phyloP scores from a whole-genome alignment of 2,797 vertebrate genomes.

The Falco berigora region DNA sequence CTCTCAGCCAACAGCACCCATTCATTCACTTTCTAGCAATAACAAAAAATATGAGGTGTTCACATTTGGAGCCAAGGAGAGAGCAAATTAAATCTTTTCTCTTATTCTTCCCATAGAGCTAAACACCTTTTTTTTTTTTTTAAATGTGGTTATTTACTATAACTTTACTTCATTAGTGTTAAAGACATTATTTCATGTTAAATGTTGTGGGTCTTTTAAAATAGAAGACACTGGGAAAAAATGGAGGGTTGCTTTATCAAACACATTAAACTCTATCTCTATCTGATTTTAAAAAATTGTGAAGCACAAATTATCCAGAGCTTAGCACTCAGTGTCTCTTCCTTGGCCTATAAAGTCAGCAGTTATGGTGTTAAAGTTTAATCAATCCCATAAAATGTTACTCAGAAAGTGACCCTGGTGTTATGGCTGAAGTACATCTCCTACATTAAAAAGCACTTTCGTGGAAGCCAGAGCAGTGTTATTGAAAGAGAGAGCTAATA shows the following conservation, averaged over 20 bases:
- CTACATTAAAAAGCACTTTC: constrained; percentile 79
- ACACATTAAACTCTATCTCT: constrained; percentile 46
- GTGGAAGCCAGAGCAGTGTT: constrained; percentile 56
- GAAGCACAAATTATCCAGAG: constrained; percentile 64
- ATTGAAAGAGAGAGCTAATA: constrained; percentile 67
- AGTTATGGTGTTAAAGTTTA: constrained; percentile 79
- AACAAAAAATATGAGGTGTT: not conserved
- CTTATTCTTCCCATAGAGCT: not conserved
- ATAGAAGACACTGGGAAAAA: not conserved
- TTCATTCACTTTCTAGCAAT: not conserved
- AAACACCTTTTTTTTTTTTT: not conserved
- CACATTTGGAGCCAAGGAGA: not conserved
- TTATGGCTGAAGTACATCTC: constrained; percentile 74
- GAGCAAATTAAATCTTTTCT: not conserved
- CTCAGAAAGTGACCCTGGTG: constrained; percentile 75
- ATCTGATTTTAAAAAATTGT: constrained; percentile 62
- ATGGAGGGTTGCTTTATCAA: constrained; percentile 30
- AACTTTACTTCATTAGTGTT: constrained; percentile 48
- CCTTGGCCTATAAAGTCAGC: constrained; percentile 74
- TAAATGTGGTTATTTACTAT: constrained; percentile 45
- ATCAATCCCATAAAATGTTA: constrained; percentile 80
- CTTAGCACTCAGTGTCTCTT: constrained; percentile 68
- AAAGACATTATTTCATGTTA: constrained; percentile 44
- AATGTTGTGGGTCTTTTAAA: constrained; percentile 35
- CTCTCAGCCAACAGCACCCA: constrained; percentile 1